Evolutionary conservation across 2,888 invertebrate genomes (phyloP), one percentile per base, ranked within the genome.

Genomic region (Hypomecis punctinalis): DNA sequence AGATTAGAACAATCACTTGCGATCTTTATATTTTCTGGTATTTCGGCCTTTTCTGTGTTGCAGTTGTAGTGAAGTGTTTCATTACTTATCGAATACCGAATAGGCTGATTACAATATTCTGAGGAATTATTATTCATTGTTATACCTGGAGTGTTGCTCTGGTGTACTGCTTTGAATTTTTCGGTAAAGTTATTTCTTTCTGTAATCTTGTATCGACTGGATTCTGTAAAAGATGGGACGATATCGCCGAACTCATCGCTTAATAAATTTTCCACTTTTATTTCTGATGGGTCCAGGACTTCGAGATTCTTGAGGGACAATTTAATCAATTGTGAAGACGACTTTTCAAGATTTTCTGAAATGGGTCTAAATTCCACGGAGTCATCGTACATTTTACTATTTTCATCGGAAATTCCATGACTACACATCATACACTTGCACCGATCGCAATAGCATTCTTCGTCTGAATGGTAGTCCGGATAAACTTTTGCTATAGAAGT

Each of bases 391-490:
- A n/a, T 42, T 4, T 10, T 43, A 39, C 3, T 5, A 37, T 39
- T 47, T 40, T 53, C 36, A 35, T 36, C 42, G 8, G 54, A 43
- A 11, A n/a, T 23, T 23, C 3, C 8, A 37, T 5, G 4, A 37
- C 5, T 6, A 64, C 83, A 86, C 23, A 65, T 57, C 13, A 82
- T 43, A 68, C 84, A 86, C 67, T 84, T 78, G 54, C 86, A 87
- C n/a, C 69, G 62, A 11, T 68, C 67, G 36, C 83, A 86, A 43
- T 53, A 63, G 49, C 82, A 78, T 23, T 55, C 35, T 35, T 74
- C 62, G 6, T 58, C 45, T 11, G 36, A 51, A 46, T 47, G 39
- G 23, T 43, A 56, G 37, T 66, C 74, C 5, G 72, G 61, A 58
- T 74, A 78, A 36, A 59, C 63, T 42, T 72, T 72, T 35, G 76